Conservation (phyloP, 2,888 invertebrate genomes). For the Heliconius ethilla region DNA sequence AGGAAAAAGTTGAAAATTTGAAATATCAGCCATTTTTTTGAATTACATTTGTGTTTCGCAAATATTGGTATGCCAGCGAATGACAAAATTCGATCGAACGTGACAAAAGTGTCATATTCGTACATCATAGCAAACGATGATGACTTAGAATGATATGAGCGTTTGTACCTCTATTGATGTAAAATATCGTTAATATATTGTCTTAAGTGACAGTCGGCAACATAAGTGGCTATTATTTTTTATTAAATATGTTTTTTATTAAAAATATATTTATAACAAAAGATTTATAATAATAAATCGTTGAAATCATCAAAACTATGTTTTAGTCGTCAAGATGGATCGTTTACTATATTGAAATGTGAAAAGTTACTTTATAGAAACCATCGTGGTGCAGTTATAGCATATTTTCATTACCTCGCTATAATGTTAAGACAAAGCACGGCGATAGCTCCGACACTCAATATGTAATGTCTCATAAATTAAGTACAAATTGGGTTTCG, state of each 20-base stretch:
- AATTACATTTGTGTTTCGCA: constrained; percentile 59
- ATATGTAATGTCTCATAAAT: not conserved
- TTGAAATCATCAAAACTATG: no score
- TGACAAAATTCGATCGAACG: constrained; percentile 64
- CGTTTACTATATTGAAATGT: not conserved
- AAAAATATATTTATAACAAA: no score
- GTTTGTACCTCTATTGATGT: constrained; percentile 45
- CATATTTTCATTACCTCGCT: not conserved
- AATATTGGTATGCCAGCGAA: constrained; percentile 67
- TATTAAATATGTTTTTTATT: not conserved
- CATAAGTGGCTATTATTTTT: not conserved
- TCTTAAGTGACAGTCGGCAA: constrained; percentile 6
- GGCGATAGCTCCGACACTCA: not conserved
- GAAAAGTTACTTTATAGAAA: not conserved
- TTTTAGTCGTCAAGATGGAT: not conserved
- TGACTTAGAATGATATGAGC: constrained; percentile 24
- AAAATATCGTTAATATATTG: constrained; percentile 8
- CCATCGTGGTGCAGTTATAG: not conserved
- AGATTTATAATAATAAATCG: not conserved
- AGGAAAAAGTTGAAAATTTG: constrained; percentile 65
- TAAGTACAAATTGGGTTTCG: not conserved
- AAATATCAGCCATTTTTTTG: constrained; percentile 58
- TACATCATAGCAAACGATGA: constrained; percentile 57
- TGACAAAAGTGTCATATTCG: constrained; percentile 60
- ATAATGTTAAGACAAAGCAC: not conserved